phyloP scores from a whole-genome alignment of 2,888 invertebrate genomes.

The Archaeoteleia sp. region DNA sequence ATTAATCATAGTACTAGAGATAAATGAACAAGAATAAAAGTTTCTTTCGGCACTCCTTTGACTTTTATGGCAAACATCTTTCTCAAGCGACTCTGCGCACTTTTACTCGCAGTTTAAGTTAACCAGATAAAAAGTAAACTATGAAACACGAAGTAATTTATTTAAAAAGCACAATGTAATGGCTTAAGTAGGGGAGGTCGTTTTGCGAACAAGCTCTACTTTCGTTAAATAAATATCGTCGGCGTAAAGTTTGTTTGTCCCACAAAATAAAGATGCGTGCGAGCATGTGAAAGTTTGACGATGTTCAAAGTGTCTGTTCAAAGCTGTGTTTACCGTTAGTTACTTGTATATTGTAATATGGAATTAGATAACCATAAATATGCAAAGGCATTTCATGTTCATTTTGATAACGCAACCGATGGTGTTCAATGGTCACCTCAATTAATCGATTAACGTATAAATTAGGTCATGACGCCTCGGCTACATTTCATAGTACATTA shows the following conservation, averaged over 20 bases:
- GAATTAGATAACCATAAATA: constrained; percentile 24
- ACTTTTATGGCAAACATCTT: no score
- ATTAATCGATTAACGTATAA: constrained; percentile 10
- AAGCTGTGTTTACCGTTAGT: constrained; percentile 20
- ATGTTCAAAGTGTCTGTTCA: background rate
- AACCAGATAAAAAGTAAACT: no score
- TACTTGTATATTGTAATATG: constrained; percentile 9
- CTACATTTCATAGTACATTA: constrained; percentile 4
- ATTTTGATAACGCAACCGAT: background rate
- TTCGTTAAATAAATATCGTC: no score
- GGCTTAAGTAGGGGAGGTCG: no score
- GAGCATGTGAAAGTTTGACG: constrained; percentile 2
- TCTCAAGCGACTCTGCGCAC: no score
- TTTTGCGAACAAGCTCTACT: no score
- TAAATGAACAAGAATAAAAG: no score
- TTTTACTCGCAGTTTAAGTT: no score
- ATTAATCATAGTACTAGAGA: background rate
- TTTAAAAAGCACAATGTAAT: no score
- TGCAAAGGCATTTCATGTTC: constrained; percentile 8
- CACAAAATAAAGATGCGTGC: constrained; percentile 15
- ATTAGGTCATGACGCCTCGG: constrained; percentile 8
- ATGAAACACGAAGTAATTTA: no score
- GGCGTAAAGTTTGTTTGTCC: no score
- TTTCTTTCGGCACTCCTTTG: no score
- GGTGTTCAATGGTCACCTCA: constrained; percentile 4